Percentiles rank a stretch among this genome's conserved stretches.
Evolutionary conservation across 2,888 invertebrate genomes (phyloP).

Genomic region (Hanleya hanleyi): DNA sequence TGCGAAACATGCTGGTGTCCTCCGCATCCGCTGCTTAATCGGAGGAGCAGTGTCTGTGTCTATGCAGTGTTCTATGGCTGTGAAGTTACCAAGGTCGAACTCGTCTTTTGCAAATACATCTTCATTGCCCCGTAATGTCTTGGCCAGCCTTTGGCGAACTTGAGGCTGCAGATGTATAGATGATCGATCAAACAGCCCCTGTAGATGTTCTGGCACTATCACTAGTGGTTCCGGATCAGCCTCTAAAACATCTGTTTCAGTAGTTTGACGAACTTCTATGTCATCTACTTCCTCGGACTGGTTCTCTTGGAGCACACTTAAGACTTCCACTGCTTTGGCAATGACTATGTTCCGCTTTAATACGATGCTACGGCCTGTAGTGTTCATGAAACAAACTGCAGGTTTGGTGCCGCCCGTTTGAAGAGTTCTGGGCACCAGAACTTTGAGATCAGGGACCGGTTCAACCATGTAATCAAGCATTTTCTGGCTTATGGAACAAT

Average conservation of each 20-base stretch:
- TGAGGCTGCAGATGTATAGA: background rate
- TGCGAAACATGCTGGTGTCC: conserved; percentile 33
- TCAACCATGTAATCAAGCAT: conserved; percentile 24
- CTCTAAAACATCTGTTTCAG: background rate
- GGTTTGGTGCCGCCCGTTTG: conserved; percentile 7
- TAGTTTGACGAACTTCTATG: no score
- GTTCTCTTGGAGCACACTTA: background rate
- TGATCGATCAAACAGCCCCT: background rate
- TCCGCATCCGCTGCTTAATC: conserved; percentile 31
- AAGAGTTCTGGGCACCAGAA: conserved; percentile 24
- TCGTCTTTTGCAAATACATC: conserved; percentile 30
- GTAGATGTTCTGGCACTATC: background rate
- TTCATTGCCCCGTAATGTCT: conserved; percentile 12
- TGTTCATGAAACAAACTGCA: conserved; percentile 19
- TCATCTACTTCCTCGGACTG: no score
- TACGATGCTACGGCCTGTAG: conserved; percentile 8
- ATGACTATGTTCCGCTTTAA: conserved; percentile 16
- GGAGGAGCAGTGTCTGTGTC: conserved; percentile 30
- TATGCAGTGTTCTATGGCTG: conserved; percentile 33
- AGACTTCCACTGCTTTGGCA: conserved; percentile 10
- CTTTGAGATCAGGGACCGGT: conserved; percentile 7
- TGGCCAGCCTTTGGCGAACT: background rate
- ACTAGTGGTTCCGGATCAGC: background rate
- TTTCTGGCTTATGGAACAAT: background rate
- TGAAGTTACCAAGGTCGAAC: conserved; percentile 27